Conservation (phyloP, 2,888 invertebrate genomes). For the Linnaemya tessellans region DNA sequence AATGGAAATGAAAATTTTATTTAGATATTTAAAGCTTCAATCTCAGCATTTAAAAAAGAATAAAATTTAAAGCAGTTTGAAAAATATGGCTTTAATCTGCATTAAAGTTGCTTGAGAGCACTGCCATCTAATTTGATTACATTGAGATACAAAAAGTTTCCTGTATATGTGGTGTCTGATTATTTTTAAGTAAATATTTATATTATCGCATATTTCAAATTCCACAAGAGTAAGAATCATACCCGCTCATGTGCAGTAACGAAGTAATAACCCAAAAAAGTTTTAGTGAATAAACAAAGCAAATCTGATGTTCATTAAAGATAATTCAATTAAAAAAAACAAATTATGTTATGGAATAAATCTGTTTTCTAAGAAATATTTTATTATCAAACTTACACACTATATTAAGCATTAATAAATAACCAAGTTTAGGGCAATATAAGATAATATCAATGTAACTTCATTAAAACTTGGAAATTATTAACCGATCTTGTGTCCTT, state of each 20-base stretch:
- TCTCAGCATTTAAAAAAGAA: not conserved
- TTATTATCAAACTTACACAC: too few relatives aligned
- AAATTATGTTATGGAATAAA: too few relatives aligned
- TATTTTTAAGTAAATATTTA: constrained; percentile 59
- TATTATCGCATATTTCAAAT: constrained; percentile 54
- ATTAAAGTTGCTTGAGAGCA: not conserved
- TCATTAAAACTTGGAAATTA: too few relatives aligned
- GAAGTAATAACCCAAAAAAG: not conserved
- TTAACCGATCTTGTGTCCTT: too few relatives aligned
- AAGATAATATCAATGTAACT: too few relatives aligned
- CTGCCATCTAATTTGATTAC: not conserved
- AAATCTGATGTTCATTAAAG: too few relatives aligned
- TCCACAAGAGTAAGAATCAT: constrained; percentile 19
- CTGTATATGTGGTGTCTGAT: not conserved
- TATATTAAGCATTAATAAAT: too few relatives aligned
- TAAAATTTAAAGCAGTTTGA: not conserved
- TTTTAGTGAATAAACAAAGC: too few relatives aligned
- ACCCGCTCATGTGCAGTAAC: not conserved
- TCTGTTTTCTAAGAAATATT: too few relatives aligned
- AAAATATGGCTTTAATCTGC: not conserved
- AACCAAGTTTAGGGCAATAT: too few relatives aligned
- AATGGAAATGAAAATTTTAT: not conserved
- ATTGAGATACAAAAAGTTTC: constrained; percentile 5
- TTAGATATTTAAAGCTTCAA: not conserved
- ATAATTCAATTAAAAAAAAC: too few relatives aligned